Conservation (phyloP, 2,797 vertebrate genomes). For the Ctenopoma kingsleyae region DNA sequence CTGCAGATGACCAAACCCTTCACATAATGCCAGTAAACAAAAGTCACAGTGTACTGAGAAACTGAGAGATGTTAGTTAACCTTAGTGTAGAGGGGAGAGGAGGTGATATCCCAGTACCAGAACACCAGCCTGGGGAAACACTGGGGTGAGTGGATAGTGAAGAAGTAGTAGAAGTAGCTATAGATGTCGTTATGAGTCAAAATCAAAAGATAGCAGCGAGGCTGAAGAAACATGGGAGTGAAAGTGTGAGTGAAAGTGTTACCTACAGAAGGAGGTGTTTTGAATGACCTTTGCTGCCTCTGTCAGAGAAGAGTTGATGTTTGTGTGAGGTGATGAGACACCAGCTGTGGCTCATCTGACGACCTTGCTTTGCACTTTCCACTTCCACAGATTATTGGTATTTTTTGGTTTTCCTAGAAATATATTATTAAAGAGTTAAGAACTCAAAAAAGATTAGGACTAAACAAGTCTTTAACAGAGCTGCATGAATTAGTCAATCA, state of each 20-base stretch:
- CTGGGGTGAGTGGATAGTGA: background rate
- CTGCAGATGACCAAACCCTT: no score
- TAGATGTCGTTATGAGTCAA: conserved; percentile 1
- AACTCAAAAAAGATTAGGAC: no score
- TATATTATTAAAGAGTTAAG: no score
- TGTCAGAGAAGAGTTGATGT: conserved; percentile 25
- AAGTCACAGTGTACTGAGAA: background rate
- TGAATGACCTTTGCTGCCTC: conserved; percentile 31
- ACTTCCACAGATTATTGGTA: background rate
- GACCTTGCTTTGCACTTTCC: conserved; percentile 16
- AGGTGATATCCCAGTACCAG: conserved; percentile 1
- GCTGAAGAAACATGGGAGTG: conserved; percentile 21
- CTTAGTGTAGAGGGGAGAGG: background rate
- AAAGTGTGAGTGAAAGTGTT: background rate
- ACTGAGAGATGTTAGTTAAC: background rate
- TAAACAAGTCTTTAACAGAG: no score
- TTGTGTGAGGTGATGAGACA: conserved; percentile 48
- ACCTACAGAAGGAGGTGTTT: conserved; percentile 29
- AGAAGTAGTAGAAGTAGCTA: background rate
- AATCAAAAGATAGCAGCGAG: conserved; percentile 22
- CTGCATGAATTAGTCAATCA: no score
- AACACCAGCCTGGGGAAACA: background rate
- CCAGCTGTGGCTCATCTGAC: conserved; percentile 22
- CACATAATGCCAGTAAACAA: background rate
- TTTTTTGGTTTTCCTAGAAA: no score